Percentiles rank a stretch among this genome's conserved stretches.
phyloP scores from a whole-genome alignment of 2,113 vertebrate genomes.

The Anthoscopus minutus region DNA sequence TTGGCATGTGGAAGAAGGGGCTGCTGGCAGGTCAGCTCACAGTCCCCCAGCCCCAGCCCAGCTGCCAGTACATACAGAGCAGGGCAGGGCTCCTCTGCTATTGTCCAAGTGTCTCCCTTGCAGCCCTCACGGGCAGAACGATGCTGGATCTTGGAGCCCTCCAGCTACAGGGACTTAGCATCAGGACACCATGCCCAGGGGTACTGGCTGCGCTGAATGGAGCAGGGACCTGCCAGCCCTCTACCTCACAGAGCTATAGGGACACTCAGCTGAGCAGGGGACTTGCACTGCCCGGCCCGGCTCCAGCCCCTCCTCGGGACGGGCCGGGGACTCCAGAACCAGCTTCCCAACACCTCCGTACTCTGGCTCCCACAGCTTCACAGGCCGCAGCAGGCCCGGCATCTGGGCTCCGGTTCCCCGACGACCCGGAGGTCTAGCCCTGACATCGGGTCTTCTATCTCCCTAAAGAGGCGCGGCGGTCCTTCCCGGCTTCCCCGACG shows the following conservation, averaged over 20 bases:
- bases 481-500: neutral
- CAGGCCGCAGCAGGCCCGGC: neutral
- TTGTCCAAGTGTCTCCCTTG: fast-evolving
- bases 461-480: neutral
- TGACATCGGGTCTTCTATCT: neutral
- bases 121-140: fast-evolving
- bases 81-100: neutral
- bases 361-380: neutral
- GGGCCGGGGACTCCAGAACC: neutral
- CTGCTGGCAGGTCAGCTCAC: neutral
- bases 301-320: no score
- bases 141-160: neutral
- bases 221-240: neutral
- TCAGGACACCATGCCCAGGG: fast-evolving
- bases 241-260: fast-evolving
- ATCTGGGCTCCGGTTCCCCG: neutral
- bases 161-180: neutral
- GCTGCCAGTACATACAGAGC: fast-evolving
- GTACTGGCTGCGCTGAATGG: fast-evolving
- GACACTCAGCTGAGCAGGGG: fast-evolving
- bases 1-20: neutral
- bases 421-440: neutral
- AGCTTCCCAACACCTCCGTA: fast-evolving
- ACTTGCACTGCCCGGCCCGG: neutral
- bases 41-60: neutral